Percentiles rank a stretch among this genome's conserved stretches.
These are phyloP conservation scores for Microtus oregoni DNA, from an alignment of 2,113 vertebrate species.

Conservation along the genomic window DNA sequence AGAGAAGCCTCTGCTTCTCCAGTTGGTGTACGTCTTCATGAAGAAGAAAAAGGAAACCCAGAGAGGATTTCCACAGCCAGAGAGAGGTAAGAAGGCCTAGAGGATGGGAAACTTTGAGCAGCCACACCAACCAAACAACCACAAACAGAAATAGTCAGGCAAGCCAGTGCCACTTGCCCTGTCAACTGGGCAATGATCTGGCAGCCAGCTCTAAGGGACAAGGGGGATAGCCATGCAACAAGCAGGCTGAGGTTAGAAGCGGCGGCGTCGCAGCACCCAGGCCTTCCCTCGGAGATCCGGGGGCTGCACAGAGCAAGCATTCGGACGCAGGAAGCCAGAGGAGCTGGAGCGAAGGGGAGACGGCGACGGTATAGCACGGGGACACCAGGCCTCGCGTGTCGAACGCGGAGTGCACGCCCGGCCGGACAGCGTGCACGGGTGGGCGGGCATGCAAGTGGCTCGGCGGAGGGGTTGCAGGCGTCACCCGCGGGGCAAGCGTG, in stretches of 20 bases:
- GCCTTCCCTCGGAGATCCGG: conserved; percentile 54
- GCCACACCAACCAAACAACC: conserved; percentile 39
- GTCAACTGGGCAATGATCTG: conserved; percentile 52
- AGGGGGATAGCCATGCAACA: conserved; percentile 14
- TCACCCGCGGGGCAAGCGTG: conserved; percentile 31
- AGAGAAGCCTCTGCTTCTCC: conserved; percentile 24
- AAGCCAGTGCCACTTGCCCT: conserved; percentile 30
- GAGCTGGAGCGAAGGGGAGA: conserved; percentile 7
- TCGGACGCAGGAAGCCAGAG: conserved; percentile 37
- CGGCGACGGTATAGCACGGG: conserved; percentile 20
- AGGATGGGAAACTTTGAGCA: conserved; percentile 62
- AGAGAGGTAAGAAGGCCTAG: conserved; percentile 17
- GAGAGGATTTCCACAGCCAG: background rate
- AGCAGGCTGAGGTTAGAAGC: background rate
- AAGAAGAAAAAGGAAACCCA: conserved; percentile 33
- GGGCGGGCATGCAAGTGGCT: conserved; percentile 73
- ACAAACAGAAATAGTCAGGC: background rate
- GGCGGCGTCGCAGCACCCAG: conserved; percentile 41
- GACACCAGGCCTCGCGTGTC: conserved; percentile 75
- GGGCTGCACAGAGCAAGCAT: background rate
- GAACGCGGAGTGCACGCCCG: conserved; percentile 44
- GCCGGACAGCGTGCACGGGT: conserved; percentile 65
- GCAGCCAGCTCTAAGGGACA: background rate
- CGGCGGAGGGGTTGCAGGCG: conserved; percentile 35
- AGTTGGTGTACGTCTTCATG: background rate